These are phyloP conservation scores for Zophobas atratus DNA, from an alignment of 1,140 invertebrate genomes.

Conservation along the genomic window DNA sequence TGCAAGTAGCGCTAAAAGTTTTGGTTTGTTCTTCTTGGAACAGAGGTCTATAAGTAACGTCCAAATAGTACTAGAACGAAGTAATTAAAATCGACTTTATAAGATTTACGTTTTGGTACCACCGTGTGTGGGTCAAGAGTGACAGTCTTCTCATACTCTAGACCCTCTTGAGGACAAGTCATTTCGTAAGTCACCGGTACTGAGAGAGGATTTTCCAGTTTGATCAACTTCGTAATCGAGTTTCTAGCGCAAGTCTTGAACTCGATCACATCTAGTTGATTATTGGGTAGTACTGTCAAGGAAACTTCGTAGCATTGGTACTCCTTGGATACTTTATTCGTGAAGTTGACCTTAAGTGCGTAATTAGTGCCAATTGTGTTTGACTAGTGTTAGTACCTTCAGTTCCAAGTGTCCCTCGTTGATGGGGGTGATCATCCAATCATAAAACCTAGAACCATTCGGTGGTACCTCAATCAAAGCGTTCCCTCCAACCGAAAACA, in stretches of 20 bases:
- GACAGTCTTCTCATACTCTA: slow-evolving; percentile 48
- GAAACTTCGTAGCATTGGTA: slow-evolving; percentile 57
- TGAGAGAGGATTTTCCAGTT: slow-evolving; percentile 58
- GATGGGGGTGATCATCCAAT: slow-evolving; percentile 58
- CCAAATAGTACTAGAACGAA: slow-evolving; percentile 51
- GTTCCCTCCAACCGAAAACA: slow-evolving; percentile 56
- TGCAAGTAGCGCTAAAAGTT: slow-evolving; percentile 49
- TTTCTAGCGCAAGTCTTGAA: slow-evolving; percentile 51
- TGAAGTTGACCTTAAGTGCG: slow-evolving; percentile 51
- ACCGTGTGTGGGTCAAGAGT: slow-evolving; percentile 53
- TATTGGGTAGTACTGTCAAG: slow-evolving; percentile 53
- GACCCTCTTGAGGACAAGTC: slow-evolving; percentile 33
- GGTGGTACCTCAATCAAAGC: slow-evolving; percentile 52
- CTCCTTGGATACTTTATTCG: slow-evolving; percentile 55
- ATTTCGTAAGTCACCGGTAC: slow-evolving; percentile 52
- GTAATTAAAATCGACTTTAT: slow-evolving; percentile 12
- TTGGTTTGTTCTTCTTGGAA: slow-evolving; percentile 37
- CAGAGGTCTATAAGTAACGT: slow-evolving; percentile 52
- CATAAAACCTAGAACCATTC: slow-evolving; percentile 50
- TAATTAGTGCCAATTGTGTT: neutral
- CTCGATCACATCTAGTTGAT: slow-evolving; percentile 47
- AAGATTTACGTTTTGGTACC: slow-evolving; percentile 24
- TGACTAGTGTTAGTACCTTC: slow-evolving; percentile 45
- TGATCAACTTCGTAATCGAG: slow-evolving; percentile 49
- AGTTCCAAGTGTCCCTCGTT: slow-evolving; percentile 57